phyloP scores from a whole-genome alignment of 2,113 vertebrate species.

The Chaenocephalus aceratus region DNA sequence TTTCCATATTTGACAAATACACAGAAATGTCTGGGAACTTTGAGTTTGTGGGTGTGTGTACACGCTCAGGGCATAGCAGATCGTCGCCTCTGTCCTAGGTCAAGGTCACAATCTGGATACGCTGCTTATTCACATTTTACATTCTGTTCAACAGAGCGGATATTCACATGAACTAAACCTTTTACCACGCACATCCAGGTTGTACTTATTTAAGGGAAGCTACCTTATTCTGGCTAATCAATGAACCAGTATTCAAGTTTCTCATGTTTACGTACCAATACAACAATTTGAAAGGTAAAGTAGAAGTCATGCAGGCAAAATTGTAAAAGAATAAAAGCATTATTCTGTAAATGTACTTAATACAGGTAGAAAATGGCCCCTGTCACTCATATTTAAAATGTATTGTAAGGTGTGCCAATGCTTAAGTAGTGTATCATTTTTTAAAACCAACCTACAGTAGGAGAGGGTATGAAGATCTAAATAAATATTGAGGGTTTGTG shows the following conservation, averaged over 20 bases:
- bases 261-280: not conserved
- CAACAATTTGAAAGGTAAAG: not conserved
- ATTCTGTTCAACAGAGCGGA: not conserved
- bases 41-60: conserved; percentile 43
- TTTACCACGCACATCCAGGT: not conserved
- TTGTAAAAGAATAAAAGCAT: not conserved
- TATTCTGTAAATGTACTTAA: not conserved
- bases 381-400: not conserved
- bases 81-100: conserved; percentile 6
- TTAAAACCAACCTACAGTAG: not conserved
- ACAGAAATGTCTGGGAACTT: conserved; percentile 43
- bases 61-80: conserved; percentile 26
- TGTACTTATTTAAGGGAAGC: not conserved
- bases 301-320: not conserved
- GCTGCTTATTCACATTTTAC: conserved; percentile 3
- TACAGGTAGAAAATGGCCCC: too few species aligned
- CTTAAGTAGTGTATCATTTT: not conserved
- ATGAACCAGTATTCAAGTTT: not conserved
- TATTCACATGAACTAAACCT: conserved; percentile 6
- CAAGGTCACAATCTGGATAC: conserved; percentile 45
- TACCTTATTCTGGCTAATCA: not conserved
- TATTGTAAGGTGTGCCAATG: not conserved
- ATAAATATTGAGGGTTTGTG: not conserved
- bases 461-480: not conserved
- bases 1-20: conserved; percentile 60